Base-by-base conservation (phyloP, 1,140 invertebrate species). In the Neuroterus valhalla region DNA sequence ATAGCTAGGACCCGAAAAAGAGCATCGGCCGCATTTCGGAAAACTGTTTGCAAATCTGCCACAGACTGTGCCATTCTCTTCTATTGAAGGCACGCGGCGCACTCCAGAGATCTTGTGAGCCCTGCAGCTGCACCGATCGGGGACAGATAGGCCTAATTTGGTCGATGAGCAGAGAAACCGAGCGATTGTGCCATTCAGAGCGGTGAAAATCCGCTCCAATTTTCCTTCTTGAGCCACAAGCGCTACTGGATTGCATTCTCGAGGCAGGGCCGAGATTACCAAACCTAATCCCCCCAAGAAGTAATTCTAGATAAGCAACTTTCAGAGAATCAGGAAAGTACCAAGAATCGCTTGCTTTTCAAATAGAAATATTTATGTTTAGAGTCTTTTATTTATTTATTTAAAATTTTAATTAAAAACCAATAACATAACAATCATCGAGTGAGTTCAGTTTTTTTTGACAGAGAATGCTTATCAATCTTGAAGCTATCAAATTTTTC, bases 111-210 rank as follows among this genome's bases (percentile, higher is more conserved):
- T 26, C 23, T 19, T 55, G 12, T 70, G 45, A n/a, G 66, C 66
- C 73, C 71, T 68, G 78, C 82, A 84, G 80, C 81, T 82, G 82
- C 78, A 19, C n/a, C 72, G 83, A 84, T 83, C 77, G 69, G 66
- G 69, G 67, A 45, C 55, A 85, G 72, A 85, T 85, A 83, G 82
- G 82, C 78, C 83, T 82, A 85, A 85, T 83, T 85, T 85, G 79
- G 77, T 81, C 82, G 79, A 78, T 55, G 77, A 71, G 70, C 66
- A 68, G 3, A 45, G 52, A 38, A 50, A 62, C 55, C 55, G 14
- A 52, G 52, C 55, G 55, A 62, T 62, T 62, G 55, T 62, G 55
- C 68, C 52, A 79, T 78, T 81, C 74, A 78, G 46, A 48, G 55
- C 55, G 46, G 68, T 55, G 55, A 44, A 38, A 84, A 81, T 84